Evolutionary conservation across 1,140 invertebrate genomes (phyloP).

Genomic region (Centruroides sculpturatus): DNA sequence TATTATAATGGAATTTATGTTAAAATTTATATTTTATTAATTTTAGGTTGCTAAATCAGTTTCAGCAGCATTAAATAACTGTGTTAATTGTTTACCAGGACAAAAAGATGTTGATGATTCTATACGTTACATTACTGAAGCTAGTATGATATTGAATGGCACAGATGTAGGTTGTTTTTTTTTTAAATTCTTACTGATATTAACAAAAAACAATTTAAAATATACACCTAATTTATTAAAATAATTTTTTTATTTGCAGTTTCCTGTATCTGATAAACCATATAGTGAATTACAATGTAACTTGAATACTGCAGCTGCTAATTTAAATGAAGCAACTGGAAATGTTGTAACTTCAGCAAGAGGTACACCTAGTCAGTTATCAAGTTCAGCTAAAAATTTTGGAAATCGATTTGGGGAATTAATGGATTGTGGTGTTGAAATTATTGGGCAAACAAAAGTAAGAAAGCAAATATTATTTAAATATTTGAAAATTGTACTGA

Average conservation of each 20-base stretch:
- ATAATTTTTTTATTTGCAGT: neutral
- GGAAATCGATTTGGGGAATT: constrained; percentile 57
- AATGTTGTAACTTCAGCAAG: constrained; percentile 52
- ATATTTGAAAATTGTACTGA: too few species aligned
- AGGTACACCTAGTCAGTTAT: constrained; percentile 46
- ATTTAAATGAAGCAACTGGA: constrained; percentile 61
- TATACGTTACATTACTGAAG: constrained; percentile 52
- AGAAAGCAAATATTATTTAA: too few species aligned
- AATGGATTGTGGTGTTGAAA: constrained; percentile 57
- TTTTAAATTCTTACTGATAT: too few species aligned
- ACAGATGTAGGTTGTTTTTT: too few species aligned
- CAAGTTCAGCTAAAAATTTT: constrained; percentile 55
- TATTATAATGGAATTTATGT: neutral
- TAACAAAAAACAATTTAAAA: neutral
- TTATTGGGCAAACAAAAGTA: constrained; percentile 53
- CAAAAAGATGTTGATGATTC: constrained; percentile 77
- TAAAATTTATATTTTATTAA: too few species aligned
- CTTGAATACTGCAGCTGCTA: constrained; percentile 60
- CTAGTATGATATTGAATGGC: constrained; percentile 31
- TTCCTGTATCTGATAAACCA: constrained; percentile 20
- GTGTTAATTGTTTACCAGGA: constrained; percentile 65
- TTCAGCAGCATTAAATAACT: constrained; percentile 34
- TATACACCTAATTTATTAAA: neutral
- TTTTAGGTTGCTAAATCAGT: constrained; percentile 32
- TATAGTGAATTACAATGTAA: constrained; percentile 73